Percentiles rank a stretch among this genome's conserved stretches.
phyloP scores from a whole-genome alignment of 2,797 vertebrate species.

The Prionace glauca region DNA sequence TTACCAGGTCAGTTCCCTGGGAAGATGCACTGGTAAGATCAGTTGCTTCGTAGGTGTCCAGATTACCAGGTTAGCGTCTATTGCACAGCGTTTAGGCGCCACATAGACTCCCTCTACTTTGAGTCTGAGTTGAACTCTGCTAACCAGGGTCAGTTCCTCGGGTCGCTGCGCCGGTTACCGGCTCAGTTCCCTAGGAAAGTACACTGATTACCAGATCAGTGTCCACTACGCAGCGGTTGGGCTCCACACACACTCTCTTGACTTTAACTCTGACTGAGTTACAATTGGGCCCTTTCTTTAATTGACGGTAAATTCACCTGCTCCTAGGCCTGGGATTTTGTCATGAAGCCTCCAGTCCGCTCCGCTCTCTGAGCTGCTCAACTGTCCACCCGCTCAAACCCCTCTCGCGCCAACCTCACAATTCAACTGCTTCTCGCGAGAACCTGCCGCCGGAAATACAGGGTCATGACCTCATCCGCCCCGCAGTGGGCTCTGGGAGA shows the following conservation, averaged over 20 bases:
- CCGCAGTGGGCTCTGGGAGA: neutral
- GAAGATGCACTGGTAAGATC: neutral
- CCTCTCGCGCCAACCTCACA: neutral
- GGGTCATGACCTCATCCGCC: too few relatives aligned
- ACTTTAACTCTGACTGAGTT: neutral
- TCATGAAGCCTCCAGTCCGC: neutral
- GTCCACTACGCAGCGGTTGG: neutral
- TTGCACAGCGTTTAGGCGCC: neutral
- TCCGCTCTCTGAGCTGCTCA: too few relatives aligned
- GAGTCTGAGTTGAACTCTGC: neutral
- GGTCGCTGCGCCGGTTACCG: too few relatives aligned
- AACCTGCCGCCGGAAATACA: neutral
- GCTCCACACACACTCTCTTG: neutral
- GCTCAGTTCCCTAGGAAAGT: too few relatives aligned
- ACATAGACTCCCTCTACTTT: neutral
- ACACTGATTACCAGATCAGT: neutral
- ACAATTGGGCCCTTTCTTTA: neutral
- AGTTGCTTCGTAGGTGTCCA: neutral
- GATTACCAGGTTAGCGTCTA: neutral
- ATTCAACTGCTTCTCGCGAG: neutral
- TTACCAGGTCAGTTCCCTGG: neutral
- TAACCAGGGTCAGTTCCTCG: too few relatives aligned
- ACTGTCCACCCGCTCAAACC: too few relatives aligned
- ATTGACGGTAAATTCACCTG: neutral
- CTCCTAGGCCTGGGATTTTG: neutral